These are phyloP conservation scores for Drosophila borealis DNA, from an alignment of 2,888 invertebrate species.

Conservation along the genomic window DNA sequence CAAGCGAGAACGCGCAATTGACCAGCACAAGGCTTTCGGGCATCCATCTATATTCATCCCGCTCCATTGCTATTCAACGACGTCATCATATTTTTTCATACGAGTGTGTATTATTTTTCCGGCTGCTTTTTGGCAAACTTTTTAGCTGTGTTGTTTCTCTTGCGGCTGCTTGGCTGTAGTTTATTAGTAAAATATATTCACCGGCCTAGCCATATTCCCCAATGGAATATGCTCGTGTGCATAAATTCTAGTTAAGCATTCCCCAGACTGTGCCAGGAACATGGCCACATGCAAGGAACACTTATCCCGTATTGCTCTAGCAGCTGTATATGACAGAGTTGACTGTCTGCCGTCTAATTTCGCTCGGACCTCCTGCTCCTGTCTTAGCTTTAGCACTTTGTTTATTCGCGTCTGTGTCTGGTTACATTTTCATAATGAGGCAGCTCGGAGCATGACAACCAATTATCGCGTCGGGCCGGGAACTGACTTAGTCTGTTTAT, in stretches of 20 bases:
- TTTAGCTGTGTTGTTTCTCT: slow-evolving; percentile 52
- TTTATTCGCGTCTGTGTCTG: slow-evolving; percentile 38
- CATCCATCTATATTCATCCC: slow-evolving; percentile 39
- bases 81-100: slow-evolving; percentile 64
- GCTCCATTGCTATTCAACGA: slow-evolving; percentile 45
- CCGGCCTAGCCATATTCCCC: slow-evolving; percentile 61
- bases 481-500: slow-evolving; percentile 8
- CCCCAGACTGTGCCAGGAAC: slow-evolving; percentile 23
- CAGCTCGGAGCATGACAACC: slow-evolving; percentile 27
- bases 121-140: slow-evolving; percentile 64
- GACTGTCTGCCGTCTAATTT: slow-evolving; percentile 1
- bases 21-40: slow-evolving; percentile 22
- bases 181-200: slow-evolving; percentile 55
- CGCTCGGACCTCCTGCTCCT: neutral
- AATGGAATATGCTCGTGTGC: slow-evolving; percentile 72
- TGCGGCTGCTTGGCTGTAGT: slow-evolving; percentile 18
- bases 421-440: slow-evolving; percentile 78
- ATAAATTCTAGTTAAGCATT: slow-evolving; percentile 67
- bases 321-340: slow-evolving; percentile 35
- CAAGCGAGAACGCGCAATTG: slow-evolving; percentile 34
- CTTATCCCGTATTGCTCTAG: slow-evolving; percentile 15
- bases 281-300: slow-evolving; percentile 11
- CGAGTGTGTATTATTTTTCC: slow-evolving; percentile 24
- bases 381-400: slow-evolving; percentile 27
- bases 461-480: slow-evolving; percentile 16